These are phyloP conservation scores for Phallusia fumigata DNA, from an alignment of 23 tunicate genomes.

Conservation along the genomic window DNA sequence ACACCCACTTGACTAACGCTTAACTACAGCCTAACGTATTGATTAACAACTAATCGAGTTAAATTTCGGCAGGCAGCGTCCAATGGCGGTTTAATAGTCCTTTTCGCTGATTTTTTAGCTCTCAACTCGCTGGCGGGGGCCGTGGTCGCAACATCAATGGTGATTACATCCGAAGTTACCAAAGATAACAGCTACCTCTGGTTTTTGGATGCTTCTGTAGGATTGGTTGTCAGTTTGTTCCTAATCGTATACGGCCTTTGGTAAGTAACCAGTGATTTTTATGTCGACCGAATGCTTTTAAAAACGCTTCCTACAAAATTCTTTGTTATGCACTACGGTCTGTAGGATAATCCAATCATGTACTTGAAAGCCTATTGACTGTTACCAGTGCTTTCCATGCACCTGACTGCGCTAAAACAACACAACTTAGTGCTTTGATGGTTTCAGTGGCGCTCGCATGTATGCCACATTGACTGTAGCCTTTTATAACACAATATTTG, in stretches of 20 bases:
- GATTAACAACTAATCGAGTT: not conserved
- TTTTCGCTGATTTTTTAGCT: constrained; percentile 33
- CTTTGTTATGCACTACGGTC: no score
- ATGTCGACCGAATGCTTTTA: no score
- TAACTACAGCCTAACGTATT: not conserved
- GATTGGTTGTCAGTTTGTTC: constrained; percentile 60
- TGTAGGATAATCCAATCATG: no score
- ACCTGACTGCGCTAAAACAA: no score
- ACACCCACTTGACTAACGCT: not conserved
- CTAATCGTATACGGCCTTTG: constrained; percentile 64
- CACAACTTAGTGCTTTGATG: no score
- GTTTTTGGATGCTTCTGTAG: constrained; percentile 71
- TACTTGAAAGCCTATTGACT: no score
- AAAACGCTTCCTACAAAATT: no score
- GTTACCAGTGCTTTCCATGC: no score
- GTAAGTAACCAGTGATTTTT: constrained; percentile 21
- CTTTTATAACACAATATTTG: no score
- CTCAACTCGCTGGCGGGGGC: constrained; percentile 63
- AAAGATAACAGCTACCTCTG: constrained; percentile 38
- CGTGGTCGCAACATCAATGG: constrained; percentile 63
- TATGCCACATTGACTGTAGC: no score
- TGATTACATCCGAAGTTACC: constrained; percentile 38
- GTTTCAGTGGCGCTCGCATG: no score
- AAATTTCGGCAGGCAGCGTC: not conserved
- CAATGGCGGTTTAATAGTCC: not conserved